Percentiles rank a stretch among this genome's conserved stretches.
phyloP scores from a whole-genome alignment of 2,888 invertebrate genomes.

The Troglohyphantes excavatus region DNA sequence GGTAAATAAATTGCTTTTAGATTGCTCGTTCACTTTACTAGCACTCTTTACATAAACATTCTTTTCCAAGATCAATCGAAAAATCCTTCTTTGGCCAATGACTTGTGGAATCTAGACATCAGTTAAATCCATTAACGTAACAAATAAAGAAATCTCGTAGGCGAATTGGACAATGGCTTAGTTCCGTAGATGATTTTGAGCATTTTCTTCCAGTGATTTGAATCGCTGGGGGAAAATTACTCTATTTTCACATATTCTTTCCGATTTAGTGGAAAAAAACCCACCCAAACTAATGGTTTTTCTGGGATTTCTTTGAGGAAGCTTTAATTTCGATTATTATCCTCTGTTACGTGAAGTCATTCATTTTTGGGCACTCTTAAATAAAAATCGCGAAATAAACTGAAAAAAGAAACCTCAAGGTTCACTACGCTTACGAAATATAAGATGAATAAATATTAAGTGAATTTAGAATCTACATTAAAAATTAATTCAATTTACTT shows the following conservation, averaged over 20 bases:
- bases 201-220: neutral
- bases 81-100: neutral
- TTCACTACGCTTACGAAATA: no score
- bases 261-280: constrained; percentile 17
- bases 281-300: constrained; percentile 41
- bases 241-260: constrained; percentile 24
- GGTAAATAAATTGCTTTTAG: neutral
- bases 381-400: no score
- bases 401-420: no score
- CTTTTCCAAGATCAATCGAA: neutral
- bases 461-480: no score
- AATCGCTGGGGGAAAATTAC: constrained; percentile 26
- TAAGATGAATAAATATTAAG: no score
- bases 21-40: neutral
- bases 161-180: neutral
- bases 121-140: constrained; percentile 1
- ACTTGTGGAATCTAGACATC: neutral
- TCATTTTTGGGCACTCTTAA: no score
- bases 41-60: neutral
- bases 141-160: neutral
- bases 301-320: neutral
- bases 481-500: no score
- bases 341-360: neutral
- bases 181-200: neutral
- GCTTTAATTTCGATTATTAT: constrained; percentile 17